Evolutionary conservation across 37 sponge, comb jelly and placozoan genomes (phyloP), one percentile per base, ranked within the genome.

Genomic region (Oscarella lobularis): DNA sequence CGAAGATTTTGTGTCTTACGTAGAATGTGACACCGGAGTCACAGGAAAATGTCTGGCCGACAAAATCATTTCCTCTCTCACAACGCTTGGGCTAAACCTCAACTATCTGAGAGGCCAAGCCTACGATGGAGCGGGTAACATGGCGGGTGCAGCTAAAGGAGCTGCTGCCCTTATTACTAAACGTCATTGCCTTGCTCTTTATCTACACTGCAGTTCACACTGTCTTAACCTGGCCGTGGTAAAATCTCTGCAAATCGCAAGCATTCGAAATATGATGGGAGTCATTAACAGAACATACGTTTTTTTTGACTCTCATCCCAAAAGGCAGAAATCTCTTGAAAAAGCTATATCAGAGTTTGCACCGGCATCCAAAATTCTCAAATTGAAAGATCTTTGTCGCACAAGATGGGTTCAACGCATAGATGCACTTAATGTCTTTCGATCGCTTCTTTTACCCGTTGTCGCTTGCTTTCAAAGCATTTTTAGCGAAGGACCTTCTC

Each of bases 101-200:
- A 78, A 38, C 39, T 81, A 76, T 35, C 33, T 85, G 33, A 77
- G 86, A 73, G 90, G 85, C 3, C 90, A 89, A 66, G 81, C 83
- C 1, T 89, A 89, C 66, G 86, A 85, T 79, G 86, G 90, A 27
- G 90, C 85, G 68, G 80, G 80, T 31, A 89, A 81, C 41, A 87
- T 83, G 83, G 83, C 80, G 72, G 83, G 83, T 48, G 38, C 75
- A 67, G 67, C 70, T 67, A 67, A 78, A 39, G 87, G 80, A 27
- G 74, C 80, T 72, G 81, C 73, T 41, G 67, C 74, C 32, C 37
- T 67, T 4, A 67, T 80, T 35, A 70, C 75, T 66, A 3, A 34
- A 33, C 67, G 72, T 9, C 80, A 70, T 82, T 75, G 74, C 66
- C 37, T 37, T 34, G 86, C 81, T 33, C 37, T 69, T 27, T 81